A percentile compares a stretch with the other conserved stretches of the same genome.
These are phyloP conservation scores for Manis pentadactyla DNA, from an alignment of 2,797 vertebrate species.

Conservation along the genomic window DNA sequence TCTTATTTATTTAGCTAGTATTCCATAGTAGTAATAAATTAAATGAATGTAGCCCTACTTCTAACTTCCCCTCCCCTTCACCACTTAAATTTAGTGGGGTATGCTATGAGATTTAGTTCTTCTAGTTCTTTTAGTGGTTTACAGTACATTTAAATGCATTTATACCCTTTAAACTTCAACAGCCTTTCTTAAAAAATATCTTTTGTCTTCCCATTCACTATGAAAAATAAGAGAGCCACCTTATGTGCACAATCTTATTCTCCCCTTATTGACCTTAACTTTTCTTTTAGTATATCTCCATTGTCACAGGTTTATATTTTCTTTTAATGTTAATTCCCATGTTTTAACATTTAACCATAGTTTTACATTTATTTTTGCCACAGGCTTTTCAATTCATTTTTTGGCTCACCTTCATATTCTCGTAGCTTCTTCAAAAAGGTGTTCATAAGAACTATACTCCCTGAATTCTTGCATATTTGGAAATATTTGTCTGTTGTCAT, in stretches of 20 bases:
- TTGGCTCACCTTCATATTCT: too few species aligned
- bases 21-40: neutral
- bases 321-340: neutral
- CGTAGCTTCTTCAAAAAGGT: neutral
- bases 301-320: neutral
- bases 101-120: neutral
- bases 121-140: conserved; percentile 17
- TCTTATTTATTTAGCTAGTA: conserved; percentile 11
- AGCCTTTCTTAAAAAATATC: neutral
- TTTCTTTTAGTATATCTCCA: neutral
- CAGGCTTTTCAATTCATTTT: neutral
- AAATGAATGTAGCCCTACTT: neutral
- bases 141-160: neutral
- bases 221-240: neutral
- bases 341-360: neutral
- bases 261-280: neutral
- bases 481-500: neutral
- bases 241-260: neutral
- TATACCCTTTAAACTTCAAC: neutral
- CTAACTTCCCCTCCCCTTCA: neutral
- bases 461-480: neutral
- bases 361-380: neutral
- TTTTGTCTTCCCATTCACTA: neutral
- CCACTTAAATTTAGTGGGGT: neutral
- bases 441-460: neutral